Evolutionary conservation across 2,113 vertebrate species (phyloP).

Genomic region (Ameiurus melas): DNA sequence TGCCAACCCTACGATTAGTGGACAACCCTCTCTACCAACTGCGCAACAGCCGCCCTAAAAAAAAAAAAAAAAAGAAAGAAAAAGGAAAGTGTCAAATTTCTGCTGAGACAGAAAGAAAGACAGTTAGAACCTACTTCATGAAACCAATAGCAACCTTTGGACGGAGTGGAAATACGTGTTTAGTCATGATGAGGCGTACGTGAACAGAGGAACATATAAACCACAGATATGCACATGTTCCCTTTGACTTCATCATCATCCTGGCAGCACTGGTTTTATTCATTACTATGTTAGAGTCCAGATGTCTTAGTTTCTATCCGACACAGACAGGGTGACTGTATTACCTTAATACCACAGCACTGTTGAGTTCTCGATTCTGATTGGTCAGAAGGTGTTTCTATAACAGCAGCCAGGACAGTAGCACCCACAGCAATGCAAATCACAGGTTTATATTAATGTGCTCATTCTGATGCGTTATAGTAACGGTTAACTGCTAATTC

Average conservation of each 20-base stretch:
- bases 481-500: not conserved
- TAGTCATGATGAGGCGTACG: not conserved
- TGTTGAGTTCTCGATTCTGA: not conserved
- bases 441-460: not conserved
- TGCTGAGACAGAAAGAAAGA: not conserved
- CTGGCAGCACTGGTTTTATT: constrained; percentile 1
- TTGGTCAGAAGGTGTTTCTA: not conserved
- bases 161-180: not conserved
- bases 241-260: not conserved
- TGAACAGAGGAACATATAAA: not conserved
- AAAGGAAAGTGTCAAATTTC: too few species aligned
- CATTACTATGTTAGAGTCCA: not conserved
- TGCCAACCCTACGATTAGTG: too few species aligned
- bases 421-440: not conserved
- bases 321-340: not conserved
- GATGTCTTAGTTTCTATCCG: not conserved
- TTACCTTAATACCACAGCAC: not conserved
- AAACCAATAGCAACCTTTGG: not conserved
- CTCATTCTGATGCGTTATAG: not conserved
- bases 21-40: too few species aligned
- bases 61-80: too few species aligned
- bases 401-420: not conserved
- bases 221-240: not conserved
- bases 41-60: too few species aligned
- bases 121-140: not conserved